These are phyloP conservation scores for Oreortyx pictus DNA, from an alignment of 2,797 vertebrate genomes.

Conservation along the genomic window DNA sequence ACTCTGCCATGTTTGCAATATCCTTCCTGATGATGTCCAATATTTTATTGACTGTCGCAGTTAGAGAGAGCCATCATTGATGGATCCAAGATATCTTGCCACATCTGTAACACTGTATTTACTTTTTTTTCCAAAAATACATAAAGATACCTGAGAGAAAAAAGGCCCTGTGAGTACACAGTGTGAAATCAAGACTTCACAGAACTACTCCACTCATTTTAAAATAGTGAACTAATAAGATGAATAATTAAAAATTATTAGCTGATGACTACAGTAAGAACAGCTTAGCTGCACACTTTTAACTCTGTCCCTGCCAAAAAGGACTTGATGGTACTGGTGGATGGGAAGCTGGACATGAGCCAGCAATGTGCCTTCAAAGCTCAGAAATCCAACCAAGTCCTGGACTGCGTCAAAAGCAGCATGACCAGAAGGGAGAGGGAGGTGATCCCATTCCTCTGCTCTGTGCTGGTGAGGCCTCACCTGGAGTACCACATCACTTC, in stretches of 20 bases:
- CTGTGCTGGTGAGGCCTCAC: too few relatives aligned
- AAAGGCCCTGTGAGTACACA: neutral
- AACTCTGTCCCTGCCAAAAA: neutral
- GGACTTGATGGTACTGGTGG: too few relatives aligned
- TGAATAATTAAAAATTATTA: constrained; percentile 7
- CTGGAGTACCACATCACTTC: too few relatives aligned
- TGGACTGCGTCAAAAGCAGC: too few relatives aligned
- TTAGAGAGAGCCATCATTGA: neutral
- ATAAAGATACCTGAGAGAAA: neutral
- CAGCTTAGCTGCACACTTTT: neutral
- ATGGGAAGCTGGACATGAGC: too few relatives aligned
- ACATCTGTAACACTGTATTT: neutral
- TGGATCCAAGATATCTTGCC: neutral
- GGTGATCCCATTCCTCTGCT: too few relatives aligned
- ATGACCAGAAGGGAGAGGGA: too few relatives aligned
- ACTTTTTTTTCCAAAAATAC: neutral
- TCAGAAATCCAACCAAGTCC: too few relatives aligned
- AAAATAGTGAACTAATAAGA: neutral
- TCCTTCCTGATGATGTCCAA: neutral
- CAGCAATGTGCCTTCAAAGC: too few relatives aligned
- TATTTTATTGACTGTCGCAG: neutral
- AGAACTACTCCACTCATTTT: constrained; percentile 16
- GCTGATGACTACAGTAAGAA: neutral
- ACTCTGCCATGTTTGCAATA: neutral
- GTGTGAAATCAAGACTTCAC: neutral